Percentiles rank a stretch among this genome's conserved stretches.
These are phyloP conservation scores for Drosophila pectinifera DNA, from an alignment of 1,140 invertebrate species.

Conservation along the genomic window DNA sequence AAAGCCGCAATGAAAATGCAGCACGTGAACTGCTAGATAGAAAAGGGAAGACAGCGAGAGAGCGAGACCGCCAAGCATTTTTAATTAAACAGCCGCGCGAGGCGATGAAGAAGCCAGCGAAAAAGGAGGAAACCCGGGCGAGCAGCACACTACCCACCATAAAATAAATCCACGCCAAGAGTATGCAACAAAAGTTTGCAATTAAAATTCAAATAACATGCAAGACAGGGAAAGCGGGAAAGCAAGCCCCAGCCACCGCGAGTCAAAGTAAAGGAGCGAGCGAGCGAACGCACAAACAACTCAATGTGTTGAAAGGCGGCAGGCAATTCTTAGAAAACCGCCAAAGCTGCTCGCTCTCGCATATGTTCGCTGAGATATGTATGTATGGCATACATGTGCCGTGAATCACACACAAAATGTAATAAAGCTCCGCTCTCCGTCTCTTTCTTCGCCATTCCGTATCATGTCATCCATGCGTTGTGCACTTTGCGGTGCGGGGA, in stretches of 20 bases:
- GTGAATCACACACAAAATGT: conserved; percentile 70
- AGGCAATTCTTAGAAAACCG: conserved; percentile 79
- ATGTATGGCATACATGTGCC: conserved; percentile 43
- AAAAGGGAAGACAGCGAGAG: conserved; percentile 17
- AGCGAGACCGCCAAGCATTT: conserved; percentile 62
- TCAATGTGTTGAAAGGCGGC: conserved; percentile 70
- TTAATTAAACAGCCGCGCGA: conserved; percentile 67
- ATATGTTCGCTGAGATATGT: conserved; percentile 19
- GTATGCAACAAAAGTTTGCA: conserved; percentile 80
- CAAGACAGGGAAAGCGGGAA: conserved; percentile 34
- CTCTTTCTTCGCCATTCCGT: conserved; percentile 35
- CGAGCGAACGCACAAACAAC: conserved; percentile 41
- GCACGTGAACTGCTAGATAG: conserved; percentile 7
- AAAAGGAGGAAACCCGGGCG: conserved; percentile 24
- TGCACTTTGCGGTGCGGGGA: conserved; percentile 34
- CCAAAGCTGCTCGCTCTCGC: conserved; percentile 46
- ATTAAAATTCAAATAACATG: conserved; percentile 84
- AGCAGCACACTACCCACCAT: conserved; percentile 54
- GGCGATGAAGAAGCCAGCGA: conserved; percentile 17
- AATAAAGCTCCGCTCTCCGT: conserved; percentile 69
- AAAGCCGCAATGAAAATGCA: conserved; percentile 40
- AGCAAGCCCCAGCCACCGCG: neutral
- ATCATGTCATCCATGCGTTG: conserved; percentile 45
- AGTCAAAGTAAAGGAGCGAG: neutral
- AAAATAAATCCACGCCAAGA: conserved; percentile 75